phyloP scores from a whole-genome alignment of 2,888 invertebrate species.

The Andricus curvator region DNA sequence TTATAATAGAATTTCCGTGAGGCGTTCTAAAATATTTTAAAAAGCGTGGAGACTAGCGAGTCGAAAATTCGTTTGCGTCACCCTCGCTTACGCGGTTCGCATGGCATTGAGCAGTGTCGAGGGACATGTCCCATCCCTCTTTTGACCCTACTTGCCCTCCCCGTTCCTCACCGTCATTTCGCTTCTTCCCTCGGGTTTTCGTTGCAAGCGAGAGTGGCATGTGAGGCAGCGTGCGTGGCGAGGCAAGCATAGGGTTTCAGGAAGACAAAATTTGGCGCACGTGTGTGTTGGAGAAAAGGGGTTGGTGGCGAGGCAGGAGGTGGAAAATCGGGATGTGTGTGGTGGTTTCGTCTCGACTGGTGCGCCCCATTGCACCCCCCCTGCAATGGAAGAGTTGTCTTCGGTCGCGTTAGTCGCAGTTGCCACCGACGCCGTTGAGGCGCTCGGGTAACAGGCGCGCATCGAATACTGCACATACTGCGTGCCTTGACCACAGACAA shows the following conservation, averaged over 20 bases:
- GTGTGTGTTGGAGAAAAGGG: neutral
- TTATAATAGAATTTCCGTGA: neutral
- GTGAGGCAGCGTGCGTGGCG: neutral
- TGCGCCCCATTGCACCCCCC: neutral
- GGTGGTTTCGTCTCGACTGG: constrained; percentile 1
- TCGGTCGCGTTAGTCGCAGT: constrained; percentile 37
- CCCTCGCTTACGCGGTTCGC: constrained; percentile 37
- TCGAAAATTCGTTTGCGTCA: constrained; percentile 50
- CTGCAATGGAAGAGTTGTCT: constrained; percentile 14
- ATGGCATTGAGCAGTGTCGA: constrained; percentile 27
- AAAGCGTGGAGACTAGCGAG: constrained; percentile 15
- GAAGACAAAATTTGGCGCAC: constrained; percentile 33
- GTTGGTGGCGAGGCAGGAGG: neutral
- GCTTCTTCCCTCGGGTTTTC: constrained; percentile 36
- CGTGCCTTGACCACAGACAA: constrained; percentile 77
- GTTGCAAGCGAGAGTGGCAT: constrained; percentile 7
- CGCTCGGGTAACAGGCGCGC: constrained; percentile 55
- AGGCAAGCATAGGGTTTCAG: neutral
- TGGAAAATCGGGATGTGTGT: constrained; percentile 31
- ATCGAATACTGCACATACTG: constrained; percentile 68
- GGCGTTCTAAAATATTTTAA: constrained; percentile 20
- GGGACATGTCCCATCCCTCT: constrained; percentile 9
- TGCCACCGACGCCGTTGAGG: constrained; percentile 47
- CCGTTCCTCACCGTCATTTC: constrained; percentile 25
- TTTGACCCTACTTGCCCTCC: constrained; percentile 22